Conservation (phyloP, 2,888 invertebrate species). For the Clivina fossor region DNA sequence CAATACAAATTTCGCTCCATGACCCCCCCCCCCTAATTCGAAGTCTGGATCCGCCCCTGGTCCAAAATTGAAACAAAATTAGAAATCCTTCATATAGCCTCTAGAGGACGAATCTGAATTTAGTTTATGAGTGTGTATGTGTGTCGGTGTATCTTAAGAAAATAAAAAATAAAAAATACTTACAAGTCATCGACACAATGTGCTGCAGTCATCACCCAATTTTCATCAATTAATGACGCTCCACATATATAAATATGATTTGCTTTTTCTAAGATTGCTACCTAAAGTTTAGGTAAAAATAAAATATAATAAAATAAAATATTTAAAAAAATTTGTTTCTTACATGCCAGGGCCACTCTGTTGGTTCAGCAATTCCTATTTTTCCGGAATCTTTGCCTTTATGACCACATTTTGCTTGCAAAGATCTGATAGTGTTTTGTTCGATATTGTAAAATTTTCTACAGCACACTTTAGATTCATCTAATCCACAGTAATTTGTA, state of each 20-base stretch:
- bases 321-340: background rate
- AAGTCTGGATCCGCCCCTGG: too few relatives aligned
- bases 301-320: too few relatives aligned
- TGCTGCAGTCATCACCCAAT: conserved; percentile 27
- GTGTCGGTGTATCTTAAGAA: background rate
- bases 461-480: conserved; percentile 27
- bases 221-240: conserved; percentile 27
- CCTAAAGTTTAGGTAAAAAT: conserved; percentile 6
- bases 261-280: conserved; percentile 28
- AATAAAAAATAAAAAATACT: conserved; percentile 7
- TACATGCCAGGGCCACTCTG: conserved; percentile 33
- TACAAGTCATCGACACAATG: conserved; percentile 29
- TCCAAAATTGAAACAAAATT: too few relatives aligned
- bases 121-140: too few relatives aligned
- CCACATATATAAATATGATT: conserved; percentile 32
- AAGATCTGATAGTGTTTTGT: conserved; percentile 5
- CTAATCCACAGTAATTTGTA: conserved; percentile 27
- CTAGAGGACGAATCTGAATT: too few relatives aligned
- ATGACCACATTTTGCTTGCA: conserved; percentile 24
- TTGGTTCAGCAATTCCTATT: conserved; percentile 24
- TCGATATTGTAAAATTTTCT: background rate
- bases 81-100: too few relatives aligned
- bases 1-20: too few relatives aligned
- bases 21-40: too few relatives aligned
- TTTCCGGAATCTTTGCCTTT: conserved; percentile 24